Evolutionary conservation across 2,888 invertebrate genomes (phyloP), one percentile per base, ranked within the genome.

Genomic region (Caenorhabditis doughertyi): DNA sequence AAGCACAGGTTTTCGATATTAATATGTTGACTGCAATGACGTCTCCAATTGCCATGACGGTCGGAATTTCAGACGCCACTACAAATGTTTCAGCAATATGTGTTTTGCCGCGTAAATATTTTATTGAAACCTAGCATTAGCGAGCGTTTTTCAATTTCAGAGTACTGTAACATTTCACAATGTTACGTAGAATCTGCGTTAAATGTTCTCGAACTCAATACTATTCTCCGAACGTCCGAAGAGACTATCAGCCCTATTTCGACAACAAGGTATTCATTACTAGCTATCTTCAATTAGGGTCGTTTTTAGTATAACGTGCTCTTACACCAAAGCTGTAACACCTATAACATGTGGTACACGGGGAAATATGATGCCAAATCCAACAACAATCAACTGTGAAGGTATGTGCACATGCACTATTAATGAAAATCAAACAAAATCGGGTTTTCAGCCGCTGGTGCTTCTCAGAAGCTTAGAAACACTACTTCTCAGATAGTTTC

Each of bases 81-180:
- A 23, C 53, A 4, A 73, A 79, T 44, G 49, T 73, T 9, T 82
- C 82, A 5, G 82, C 73, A 3, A 82, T 82, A 42, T 82, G 82
- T 73, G 73, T 79, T 2, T 4, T 68, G 32, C 82, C 82, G 62
- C 72, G 82, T 82, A 32, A 32, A 58, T 27, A 32, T 13, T 18
- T 51, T 0, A 23, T 18, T 9, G 16, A n/a, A 29, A 47, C 5
- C 9, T 7, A 9, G 4, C 9, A 3, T 8, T 47, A 7, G 2
- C 7, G 8, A 51, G 11, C n/a, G n/a, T n/a, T n/a, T n/a, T n/a
- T n/a, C n/a, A 9, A 16, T 64, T 81, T 18, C 67, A 81, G 81
- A 81, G 25, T 81, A 81, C 60, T 81, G 81, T 55, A 72, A 81
- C 21, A 16, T 47, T 3, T 55, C 81, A 1, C 29, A 53, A 58